A percentile compares a stretch with the other conserved stretches of the same genome.
phyloP scores from a whole-genome alignment of 2,888 invertebrate genomes.

The Eutolmus rufibarbis region DNA sequence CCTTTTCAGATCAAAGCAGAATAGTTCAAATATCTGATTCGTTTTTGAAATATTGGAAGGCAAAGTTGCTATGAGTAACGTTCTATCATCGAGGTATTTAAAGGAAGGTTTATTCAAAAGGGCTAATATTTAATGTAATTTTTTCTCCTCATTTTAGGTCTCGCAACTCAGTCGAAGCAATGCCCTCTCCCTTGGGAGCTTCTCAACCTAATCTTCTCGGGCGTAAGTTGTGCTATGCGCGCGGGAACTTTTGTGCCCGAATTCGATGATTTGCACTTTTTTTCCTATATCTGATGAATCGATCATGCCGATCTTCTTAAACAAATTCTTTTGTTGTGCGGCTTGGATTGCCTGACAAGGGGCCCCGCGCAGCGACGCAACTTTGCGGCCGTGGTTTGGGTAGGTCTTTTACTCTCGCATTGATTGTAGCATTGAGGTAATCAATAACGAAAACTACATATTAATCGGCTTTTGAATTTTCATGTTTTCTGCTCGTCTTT shows the following conservation, averaged over 20 bases:
- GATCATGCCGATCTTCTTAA: constrained; percentile 37
- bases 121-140: neutral
- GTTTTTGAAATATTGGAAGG: too few species aligned
- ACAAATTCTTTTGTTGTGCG: constrained; percentile 30
- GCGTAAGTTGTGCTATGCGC: neutral
- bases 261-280: constrained; percentile 37
- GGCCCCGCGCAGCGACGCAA: neutral
- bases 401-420: neutral
- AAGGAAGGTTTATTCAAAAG: neutral
- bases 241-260: neutral
- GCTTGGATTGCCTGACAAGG: neutral
- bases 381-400: neutral
- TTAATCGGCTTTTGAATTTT: constrained; percentile 38
- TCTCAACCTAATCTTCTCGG: neutral
- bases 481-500: neutral
- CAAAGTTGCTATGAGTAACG: neutral
- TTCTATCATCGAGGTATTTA: neutral
- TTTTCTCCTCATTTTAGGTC: neutral
- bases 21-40: neutral
- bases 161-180: neutral
- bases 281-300: constrained; percentile 8
- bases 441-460: constrained; percentile 42
- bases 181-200: constrained; percentile 11
- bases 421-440: constrained; percentile 31
- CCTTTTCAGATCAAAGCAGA: too few species aligned